Conservation (phyloP, 2,797 vertebrate species). For the Triplophysa yarkandensis region DNA sequence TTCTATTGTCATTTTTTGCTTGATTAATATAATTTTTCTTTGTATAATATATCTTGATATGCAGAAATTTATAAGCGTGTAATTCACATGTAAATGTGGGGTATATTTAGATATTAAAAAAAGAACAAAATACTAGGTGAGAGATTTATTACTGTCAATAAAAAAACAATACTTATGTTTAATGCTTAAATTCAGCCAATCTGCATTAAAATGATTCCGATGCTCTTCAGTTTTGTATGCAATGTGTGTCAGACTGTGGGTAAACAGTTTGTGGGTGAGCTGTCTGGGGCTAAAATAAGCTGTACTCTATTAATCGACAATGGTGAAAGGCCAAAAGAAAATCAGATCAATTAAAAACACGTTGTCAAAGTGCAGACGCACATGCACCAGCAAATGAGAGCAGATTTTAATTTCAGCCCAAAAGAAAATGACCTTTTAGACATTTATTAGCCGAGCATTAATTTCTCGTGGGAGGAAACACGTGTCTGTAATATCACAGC, state of each 20-base stretch:
- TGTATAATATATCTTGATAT: too few species aligned
- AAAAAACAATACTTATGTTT: too few species aligned
- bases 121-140: too few species aligned
- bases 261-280: neutral
- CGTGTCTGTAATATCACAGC: slow-evolving; percentile 55
- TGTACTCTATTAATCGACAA: neutral
- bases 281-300: neutral
- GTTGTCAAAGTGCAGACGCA: neutral
- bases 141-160: too few species aligned
- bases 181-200: neutral
- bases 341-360: neutral
- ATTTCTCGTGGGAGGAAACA: slow-evolving; percentile 50
- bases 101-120: too few species aligned
- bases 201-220: neutral
- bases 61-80: too few species aligned
- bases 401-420: slow-evolving; percentile 17
- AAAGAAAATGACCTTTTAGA: slow-evolving; percentile 46
- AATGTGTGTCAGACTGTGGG: neutral
- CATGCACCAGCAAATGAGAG: neutral
- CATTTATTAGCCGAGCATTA: slow-evolving; percentile 52
- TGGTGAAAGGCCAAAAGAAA: neutral
- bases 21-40: too few species aligned
- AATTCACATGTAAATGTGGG: too few species aligned
- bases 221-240: neutral
- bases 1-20: too few species aligned